Conservation (phyloP, 1,140 invertebrate species). For the Chironomus tepperi region DNA sequence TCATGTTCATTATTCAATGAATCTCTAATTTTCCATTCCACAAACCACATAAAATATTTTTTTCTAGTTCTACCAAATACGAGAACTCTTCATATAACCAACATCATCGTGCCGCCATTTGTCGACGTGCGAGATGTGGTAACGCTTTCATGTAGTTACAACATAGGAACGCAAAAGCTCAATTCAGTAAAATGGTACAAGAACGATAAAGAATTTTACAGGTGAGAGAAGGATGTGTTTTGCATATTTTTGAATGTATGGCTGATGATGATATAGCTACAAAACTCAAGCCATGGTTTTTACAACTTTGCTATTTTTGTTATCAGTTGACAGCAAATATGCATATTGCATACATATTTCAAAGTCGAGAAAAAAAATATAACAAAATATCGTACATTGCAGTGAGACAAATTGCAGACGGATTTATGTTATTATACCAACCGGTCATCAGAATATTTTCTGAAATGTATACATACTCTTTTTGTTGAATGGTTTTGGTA, state of each 20-base stretch:
- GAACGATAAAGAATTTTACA: constrained; percentile 62
- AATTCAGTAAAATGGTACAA: constrained; percentile 79
- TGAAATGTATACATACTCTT: neutral
- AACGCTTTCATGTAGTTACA: constrained; percentile 47
- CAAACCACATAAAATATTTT: neutral
- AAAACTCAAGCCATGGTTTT: neutral
- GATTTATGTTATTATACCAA: neutral
- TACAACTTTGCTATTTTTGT: neutral
- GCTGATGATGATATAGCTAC: neutral
- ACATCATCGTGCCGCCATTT: constrained; percentile 41
- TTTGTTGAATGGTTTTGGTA: neutral
- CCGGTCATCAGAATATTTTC: neutral
- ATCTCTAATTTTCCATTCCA: neutral
- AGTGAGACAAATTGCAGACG: neutral
- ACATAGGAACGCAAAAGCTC: constrained; percentile 52
- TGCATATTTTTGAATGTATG: neutral
- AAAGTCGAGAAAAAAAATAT: neutral
- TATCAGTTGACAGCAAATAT: constrained; percentile 13
- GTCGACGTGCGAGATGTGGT: constrained; percentile 46
- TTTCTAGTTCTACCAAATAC: constrained; percentile 25
- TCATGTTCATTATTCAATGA: neutral
- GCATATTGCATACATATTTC: neutral
- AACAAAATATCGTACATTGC: too few relatives aligned
- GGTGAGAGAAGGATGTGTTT: constrained; percentile 40
- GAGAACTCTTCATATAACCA: constrained; percentile 35